These are phyloP conservation scores for Diachrysia chrysitis DNA, from an alignment of 2,888 invertebrate genomes.

Conservation along the genomic window DNA sequence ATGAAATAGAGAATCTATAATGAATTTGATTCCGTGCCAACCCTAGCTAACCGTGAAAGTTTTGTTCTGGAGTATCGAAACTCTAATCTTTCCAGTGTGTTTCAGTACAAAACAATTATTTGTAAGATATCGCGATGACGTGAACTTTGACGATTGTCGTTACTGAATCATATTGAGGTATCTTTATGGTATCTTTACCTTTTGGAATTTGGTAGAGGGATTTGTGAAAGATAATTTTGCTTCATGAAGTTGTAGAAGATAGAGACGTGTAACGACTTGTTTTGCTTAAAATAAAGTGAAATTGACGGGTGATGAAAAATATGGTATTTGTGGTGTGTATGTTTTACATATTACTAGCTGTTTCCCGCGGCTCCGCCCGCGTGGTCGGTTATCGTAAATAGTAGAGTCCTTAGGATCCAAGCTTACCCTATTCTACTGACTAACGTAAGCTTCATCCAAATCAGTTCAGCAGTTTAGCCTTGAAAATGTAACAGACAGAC, in stretches of 20 bases:
- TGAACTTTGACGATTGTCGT: constrained; percentile 56
- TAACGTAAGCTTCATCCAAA: too few relatives aligned
- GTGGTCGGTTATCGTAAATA: too few relatives aligned
- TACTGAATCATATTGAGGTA: constrained; percentile 28
- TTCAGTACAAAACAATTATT: constrained; percentile 62
- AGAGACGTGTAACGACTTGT: not conserved
- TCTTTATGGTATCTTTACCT: constrained; percentile 31
- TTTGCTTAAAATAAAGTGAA: too few relatives aligned
- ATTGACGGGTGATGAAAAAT: too few relatives aligned
- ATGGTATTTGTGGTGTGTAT: too few relatives aligned
- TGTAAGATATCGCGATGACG: constrained; percentile 55
- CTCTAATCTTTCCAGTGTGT: constrained; percentile 60
- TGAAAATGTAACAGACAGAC: too few relatives aligned
- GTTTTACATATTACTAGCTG: too few relatives aligned
- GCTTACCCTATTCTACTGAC: too few relatives aligned
- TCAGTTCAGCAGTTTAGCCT: too few relatives aligned
- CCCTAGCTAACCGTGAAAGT: constrained; percentile 47
- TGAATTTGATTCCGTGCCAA: constrained; percentile 24
- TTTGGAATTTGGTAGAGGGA: not conserved
- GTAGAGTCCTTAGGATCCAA: too few relatives aligned
- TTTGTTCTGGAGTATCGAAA: constrained; percentile 51
- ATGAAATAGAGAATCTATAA: constrained; percentile 7
- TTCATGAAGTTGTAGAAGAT: not conserved
- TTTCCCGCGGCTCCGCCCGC: too few relatives aligned
- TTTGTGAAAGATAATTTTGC: not conserved